A percentile compares a stretch with the other conserved stretches of the same genome.
Evolutionary conservation across 2,113 vertebrate species (phyloP).

Genomic region (Salvelinus sp.): DNA sequence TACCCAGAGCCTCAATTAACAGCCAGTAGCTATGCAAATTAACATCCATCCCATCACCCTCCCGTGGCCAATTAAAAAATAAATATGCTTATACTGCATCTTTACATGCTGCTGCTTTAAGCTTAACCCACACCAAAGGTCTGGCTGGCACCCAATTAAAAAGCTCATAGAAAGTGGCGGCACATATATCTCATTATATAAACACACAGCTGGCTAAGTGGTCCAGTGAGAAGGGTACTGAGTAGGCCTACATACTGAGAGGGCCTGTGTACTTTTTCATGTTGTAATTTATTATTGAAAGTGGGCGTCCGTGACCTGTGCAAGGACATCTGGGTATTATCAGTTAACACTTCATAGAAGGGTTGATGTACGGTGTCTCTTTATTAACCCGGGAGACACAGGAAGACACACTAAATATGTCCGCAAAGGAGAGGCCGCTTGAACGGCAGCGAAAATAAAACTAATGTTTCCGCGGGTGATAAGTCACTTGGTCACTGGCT

Average conservation of each 20-base stretch:
- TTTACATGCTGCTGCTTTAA: not conserved
- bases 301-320: not conserved
- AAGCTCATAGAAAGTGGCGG: not conserved
- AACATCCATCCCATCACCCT: conserved; percentile 7
- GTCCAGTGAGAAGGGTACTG: not conserved
- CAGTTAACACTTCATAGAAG: conserved; percentile 8
- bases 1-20: conserved; percentile 10
- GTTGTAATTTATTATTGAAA: conserved; percentile 15
- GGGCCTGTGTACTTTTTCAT: conserved; percentile 2
- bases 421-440: conserved; percentile 10
- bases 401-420: conserved; percentile 27
- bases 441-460: not conserved
- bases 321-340: conserved; percentile 20
- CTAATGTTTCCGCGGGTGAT: conserved; percentile 16
- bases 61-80: conserved; percentile 15
- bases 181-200: conserved; percentile 1
- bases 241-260: not conserved
- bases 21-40: conserved; percentile 3
- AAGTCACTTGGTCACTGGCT: not conserved
- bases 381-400: conserved; percentile 9
- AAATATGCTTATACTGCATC: conserved; percentile 7
- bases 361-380: conserved; percentile 5
- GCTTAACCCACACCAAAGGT: not conserved
- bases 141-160: conserved; percentile 26
- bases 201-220: conserved; percentile 18